Evolutionary conservation across 2,888 invertebrate genomes (phyloP).

Genomic region (Ichneumoninae sp.): DNA sequence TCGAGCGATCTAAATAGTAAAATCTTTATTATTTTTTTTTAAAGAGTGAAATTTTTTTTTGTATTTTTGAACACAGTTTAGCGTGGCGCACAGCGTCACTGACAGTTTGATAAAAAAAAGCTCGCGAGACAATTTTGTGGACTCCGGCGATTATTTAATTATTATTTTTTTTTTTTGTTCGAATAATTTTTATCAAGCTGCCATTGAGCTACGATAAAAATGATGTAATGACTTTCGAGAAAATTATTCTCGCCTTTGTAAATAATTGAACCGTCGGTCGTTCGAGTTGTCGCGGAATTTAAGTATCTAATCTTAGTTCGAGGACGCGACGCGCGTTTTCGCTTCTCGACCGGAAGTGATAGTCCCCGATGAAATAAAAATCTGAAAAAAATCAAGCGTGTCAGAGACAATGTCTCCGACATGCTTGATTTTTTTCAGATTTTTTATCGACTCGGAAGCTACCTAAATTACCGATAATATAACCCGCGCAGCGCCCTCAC

Average conservation of each 20-base stretch:
- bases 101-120: constrained; percentile 79
- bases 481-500: no score
- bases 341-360: no score
- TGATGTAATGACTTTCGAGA: constrained; percentile 80
- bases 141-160: constrained; percentile 5
- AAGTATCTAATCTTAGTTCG: constrained; percentile 75
- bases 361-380: no score
- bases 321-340: constrained; percentile 58
- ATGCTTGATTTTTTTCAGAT: background rate
- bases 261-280: constrained; percentile 71
- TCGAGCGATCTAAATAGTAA: constrained; percentile 75
- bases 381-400: no score
- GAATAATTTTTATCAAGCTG: constrained; percentile 65
- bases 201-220: constrained; percentile 79
- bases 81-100: constrained; percentile 81
- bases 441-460: no score
- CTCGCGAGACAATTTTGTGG: constrained; percentile 36
- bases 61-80: constrained; percentile 83
- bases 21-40: constrained; percentile 71
- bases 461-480: no score
- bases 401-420: no score
- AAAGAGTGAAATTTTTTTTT: constrained; percentile 72
- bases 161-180: background rate
- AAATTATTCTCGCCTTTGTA: constrained; percentile 75
- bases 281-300: constrained; percentile 75